Conservation (phyloP, 2,797 vertebrate genomes). For the Acridotheres tristis region DNA sequence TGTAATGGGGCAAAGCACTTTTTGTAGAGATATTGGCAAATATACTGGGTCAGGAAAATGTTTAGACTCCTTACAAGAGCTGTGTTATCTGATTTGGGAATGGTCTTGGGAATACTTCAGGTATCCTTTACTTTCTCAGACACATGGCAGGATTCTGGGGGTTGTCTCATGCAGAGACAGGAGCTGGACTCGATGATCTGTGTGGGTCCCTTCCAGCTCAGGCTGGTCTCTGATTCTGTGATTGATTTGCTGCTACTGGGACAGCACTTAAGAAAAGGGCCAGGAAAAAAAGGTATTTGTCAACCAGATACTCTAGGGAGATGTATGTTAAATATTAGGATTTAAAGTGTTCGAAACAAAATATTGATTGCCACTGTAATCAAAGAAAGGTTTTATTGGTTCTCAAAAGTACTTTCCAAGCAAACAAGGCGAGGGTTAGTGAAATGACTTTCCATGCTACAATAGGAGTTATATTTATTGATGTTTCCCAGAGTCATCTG, state of each 20-base stretch:
- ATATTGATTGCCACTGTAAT: slow-evolving; percentile 23
- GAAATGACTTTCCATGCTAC: not conserved
- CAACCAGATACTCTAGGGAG: not conserved
- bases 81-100: not conserved
- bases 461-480: slow-evolving; percentile 6
- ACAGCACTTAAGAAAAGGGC: not conserved
- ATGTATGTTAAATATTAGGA: not conserved
- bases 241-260: not conserved
- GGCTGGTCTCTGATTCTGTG: not conserved
- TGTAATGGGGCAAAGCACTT: not conserved
- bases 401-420: slow-evolving; percentile 4
- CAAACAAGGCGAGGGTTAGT: not conserved
- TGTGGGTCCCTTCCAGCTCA: not conserved
- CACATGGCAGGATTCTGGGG: not conserved
- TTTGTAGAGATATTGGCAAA: not conserved
- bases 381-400: slow-evolving; percentile 26
- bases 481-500: slow-evolving; percentile 28
- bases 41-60: not conserved
- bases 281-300: not conserved
- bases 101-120: not conserved
- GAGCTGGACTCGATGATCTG: rapidly evolving
- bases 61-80: not conserved
- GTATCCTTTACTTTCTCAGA: not conserved
- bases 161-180: rapidly evolving
- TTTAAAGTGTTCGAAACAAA: not conserved